These are phyloP conservation scores for Conus canariensis DNA, from an alignment of 2,888 invertebrate genomes.

Conservation along the genomic window DNA sequence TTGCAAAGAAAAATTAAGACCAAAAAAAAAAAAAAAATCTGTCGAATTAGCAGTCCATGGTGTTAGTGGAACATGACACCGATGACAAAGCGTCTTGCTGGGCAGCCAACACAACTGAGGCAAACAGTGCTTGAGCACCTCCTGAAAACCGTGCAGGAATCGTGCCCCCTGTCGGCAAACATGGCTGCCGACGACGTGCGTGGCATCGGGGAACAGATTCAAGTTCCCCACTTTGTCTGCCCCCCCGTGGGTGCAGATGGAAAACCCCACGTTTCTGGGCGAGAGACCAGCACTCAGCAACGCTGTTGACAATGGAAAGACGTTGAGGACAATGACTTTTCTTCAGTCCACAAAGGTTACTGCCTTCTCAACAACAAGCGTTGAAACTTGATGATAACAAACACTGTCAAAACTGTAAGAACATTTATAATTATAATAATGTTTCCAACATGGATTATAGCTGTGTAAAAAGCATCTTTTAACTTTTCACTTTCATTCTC, in stretches of 20 bases:
- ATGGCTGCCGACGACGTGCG: constrained; percentile 90
- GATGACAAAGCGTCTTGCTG: background rate
- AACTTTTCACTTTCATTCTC: no score
- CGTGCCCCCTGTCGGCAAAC: constrained; percentile 87
- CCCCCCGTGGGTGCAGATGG: constrained; percentile 92
- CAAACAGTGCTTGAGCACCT: constrained; percentile 64
- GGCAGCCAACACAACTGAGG: background rate
- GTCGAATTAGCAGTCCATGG: no score
- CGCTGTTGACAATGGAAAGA: constrained; percentile 54
- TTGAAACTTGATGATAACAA: no score
- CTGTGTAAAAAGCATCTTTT: no score
- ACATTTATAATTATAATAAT: no score
- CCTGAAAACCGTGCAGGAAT: constrained; percentile 85
- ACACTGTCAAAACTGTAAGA: no score
- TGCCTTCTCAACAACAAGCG: no score
- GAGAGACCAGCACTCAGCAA: constrained; percentile 59
- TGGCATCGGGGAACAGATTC: constrained; percentile 90
- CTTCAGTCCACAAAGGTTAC: no score
- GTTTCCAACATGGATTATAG: no score
- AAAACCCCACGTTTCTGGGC: constrained; percentile 71
- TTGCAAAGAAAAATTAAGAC: no score
- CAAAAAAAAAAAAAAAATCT: no score
- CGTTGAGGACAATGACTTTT: background rate
- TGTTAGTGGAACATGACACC: background rate
- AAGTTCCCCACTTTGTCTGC: constrained; percentile 96